Percentiles rank a stretch among this genome's conserved stretches.
Conservation (phyloP, 2,888 invertebrate species). For the Pseudococcus longispinus region DNA sequence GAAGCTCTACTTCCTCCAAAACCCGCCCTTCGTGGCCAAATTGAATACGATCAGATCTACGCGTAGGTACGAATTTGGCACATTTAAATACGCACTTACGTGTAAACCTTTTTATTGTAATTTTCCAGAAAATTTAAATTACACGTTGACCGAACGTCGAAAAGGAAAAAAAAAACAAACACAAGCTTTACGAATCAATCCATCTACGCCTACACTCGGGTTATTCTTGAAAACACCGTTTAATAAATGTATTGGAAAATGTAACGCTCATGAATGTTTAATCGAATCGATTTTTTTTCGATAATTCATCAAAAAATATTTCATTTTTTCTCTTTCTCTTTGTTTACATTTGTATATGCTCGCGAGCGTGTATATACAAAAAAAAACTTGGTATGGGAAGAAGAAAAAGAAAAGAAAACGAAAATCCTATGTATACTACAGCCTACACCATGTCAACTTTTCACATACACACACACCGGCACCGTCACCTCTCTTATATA, state of each 20-base stretch:
- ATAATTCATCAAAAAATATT: not conserved
- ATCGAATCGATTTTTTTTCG: not conserved
- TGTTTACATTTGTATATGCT: not conserved
- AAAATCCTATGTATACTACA: not conserved
- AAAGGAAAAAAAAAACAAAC: too few relatives aligned
- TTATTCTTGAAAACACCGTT: too few relatives aligned
- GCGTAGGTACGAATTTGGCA: too few relatives aligned
- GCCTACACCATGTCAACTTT: conserved; percentile 2
- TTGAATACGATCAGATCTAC: too few relatives aligned
- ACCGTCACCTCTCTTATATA: not conserved
- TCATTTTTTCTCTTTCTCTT: not conserved
- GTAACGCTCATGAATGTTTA: not conserved
- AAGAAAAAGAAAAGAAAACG: not conserved
- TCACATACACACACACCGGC: not conserved
- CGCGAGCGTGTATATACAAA: not conserved
- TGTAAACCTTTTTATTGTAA: too few relatives aligned
- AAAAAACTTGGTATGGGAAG: not conserved
- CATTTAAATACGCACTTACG: too few relatives aligned
- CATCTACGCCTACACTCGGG: too few relatives aligned
- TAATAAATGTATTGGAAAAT: not conserved
- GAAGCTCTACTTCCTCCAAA: too few relatives aligned
- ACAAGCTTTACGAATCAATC: too few relatives aligned
- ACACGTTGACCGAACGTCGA: too few relatives aligned
- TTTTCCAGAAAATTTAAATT: too few relatives aligned
- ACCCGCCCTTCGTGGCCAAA: too few relatives aligned